Conservation (phyloP, 2,113 vertebrate species). For the Lophochroa leadbeateri region DNA sequence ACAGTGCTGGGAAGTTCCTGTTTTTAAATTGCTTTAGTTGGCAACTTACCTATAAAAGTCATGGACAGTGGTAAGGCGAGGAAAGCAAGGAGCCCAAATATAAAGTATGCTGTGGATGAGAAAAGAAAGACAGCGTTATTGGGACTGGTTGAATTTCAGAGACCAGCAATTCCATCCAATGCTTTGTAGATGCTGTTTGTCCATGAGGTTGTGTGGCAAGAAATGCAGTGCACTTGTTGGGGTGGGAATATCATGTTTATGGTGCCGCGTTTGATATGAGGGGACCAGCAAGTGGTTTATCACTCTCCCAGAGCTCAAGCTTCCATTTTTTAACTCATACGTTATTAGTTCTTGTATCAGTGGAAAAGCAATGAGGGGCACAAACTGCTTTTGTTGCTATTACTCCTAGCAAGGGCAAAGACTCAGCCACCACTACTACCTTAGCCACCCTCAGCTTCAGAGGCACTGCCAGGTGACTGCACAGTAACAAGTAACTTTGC, state of each 20-base stretch:
- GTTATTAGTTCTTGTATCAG: background rate
- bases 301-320: background rate
- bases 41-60: constrained; percentile 73
- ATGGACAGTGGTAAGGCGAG: constrained; percentile 68
- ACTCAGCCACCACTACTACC: background rate
- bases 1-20: background rate
- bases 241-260: background rate
- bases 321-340: background rate
- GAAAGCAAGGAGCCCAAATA: constrained; percentile 62
- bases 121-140: background rate
- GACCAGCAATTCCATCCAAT: background rate
- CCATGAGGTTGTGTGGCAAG: background rate
- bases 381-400: background rate
- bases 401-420: background rate
- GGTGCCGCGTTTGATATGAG: background rate
- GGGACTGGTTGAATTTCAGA: background rate
- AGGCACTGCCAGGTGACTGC: background rate
- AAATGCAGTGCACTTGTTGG: background rate
- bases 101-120: constrained; percentile 61
- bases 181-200: background rate
- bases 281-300: background rate
- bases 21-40: background rate
- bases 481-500: background rate
- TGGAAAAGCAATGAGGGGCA: background rate
- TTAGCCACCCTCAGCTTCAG: background rate